Base-by-base conservation (phyloP, 1,140 invertebrate species). In the Cataglyphis hispanica region DNA sequence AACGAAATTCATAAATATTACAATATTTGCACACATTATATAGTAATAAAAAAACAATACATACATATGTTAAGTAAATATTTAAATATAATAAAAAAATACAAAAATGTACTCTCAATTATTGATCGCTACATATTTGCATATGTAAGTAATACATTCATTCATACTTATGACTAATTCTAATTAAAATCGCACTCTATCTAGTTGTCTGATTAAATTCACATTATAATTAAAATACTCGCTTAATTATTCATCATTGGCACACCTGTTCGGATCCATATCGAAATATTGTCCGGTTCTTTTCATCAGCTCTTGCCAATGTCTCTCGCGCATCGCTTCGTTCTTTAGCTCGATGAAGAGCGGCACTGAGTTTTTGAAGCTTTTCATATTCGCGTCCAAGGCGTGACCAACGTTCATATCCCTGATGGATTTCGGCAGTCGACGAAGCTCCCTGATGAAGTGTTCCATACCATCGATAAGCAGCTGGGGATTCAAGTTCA, bases 271-370 rank as follows among this genome's bases (percentile, higher is more conserved):
- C 1, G 98, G 96, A 2, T 97, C 96, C 97, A 99, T 98, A 91
- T 99, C 98, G 92, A 99, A 99, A 84, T 96, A 93, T 87, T 97
- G 94, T 94, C 97, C 97, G 58, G 98, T 99, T 93, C 98, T 98
- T 8, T 96, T 94, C 98, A 99, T 99, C 34, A 99, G 93, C 87
- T 98, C 96, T 83, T 97, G 96, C 98, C 98, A 99, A 95, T 99
- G 98, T 46, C 98, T 96, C 81, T 98, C 97, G 46, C 98, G 94
- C 92, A 99, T 96, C 0, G 98, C 98, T 91, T 99, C 98, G 93
- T 98, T 98, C 93, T 99, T 99, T 40, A 99, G 93, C 69, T 98
- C 98, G 13, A 98, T 97, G 96, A 99, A 98, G 25, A 99, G 93
- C 0, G 98, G 98, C 7, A 99, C 96, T 0, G 98, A 97, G 89